Base-by-base conservation (phyloP, 2,888 invertebrate species). In the Sphaeridia pumilis region DNA sequence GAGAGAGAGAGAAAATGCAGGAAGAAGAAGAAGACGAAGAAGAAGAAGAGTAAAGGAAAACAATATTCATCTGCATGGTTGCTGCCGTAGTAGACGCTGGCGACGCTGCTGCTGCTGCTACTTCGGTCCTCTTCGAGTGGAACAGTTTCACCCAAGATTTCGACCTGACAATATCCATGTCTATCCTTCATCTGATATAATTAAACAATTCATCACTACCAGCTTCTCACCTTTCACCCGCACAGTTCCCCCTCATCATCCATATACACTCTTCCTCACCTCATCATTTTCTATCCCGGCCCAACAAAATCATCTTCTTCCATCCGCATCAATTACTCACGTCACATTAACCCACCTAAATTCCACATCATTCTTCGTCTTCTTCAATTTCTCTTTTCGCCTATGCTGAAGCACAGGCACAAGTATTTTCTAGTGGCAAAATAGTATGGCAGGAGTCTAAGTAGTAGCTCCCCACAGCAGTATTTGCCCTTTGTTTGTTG, bases 121-220 rank as follows among this genome's bases (percentile, higher is more conserved):
- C 34, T 49, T 43, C 49, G 42, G 10, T 25, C 22, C 14, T 31
- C 38, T 48, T 38, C 10, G 20, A 38, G 38, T 20, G 12, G 26
- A 2, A 4, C 38, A 48, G 48, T 48, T 38, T 38, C 36, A 48
- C 38, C 38, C 26, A 7, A 36, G 48, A 24, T 26, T 48, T 28
- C 25, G 26, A 48, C 21, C 38, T n/a, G 25, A 38, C 22, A 48
- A 48, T 48, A 48, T 48, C 48, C 25, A 36, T 45, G n/a, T 35
- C 20, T 27, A 48, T 48, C 48, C 38, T 35, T 36, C 38, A 22
- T 38, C 38, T 7, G 10, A 17, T 38, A 17, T 38, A 38, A 38
- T 38, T 38, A 38, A 17, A 7, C 38, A 38, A 38, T 38, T 38
- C 38, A 38, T 38, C 38, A n/a, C n/a, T n/a, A n/a, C n/a, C n/a